Evolutionary conservation across 1,140 invertebrate species (phyloP).

Genomic region (Latrodectus geometricus): DNA sequence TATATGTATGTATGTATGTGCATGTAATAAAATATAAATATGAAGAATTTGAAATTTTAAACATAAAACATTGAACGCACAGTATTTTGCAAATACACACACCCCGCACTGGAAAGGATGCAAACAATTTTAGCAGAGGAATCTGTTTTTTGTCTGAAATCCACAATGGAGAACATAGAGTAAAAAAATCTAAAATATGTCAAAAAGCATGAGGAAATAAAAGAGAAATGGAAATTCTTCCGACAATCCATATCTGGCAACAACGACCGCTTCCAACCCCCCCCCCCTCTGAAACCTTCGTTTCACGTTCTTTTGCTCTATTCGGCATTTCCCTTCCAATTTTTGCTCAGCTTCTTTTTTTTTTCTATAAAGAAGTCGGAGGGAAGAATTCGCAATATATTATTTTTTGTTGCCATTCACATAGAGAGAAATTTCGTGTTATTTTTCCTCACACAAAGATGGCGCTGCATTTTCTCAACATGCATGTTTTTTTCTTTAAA

Average conservation of each 20-base stretch:
- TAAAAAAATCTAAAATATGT: background rate
- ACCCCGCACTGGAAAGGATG: background rate
- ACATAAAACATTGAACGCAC: too few species aligned
- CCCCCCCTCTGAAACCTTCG: background rate
- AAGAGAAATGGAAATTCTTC: conserved; percentile 25
- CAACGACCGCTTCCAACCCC: background rate
- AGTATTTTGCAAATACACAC: too few species aligned
- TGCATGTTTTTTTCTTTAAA: too few species aligned
- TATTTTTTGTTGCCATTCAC: background rate
- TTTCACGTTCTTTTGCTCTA: background rate
- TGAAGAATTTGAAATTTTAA: too few species aligned
- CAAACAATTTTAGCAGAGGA: background rate
- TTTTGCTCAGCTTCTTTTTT: conserved; percentile 9
- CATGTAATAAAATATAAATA: too few species aligned
- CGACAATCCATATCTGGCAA: conserved; percentile 5
- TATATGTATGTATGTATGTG: too few species aligned
- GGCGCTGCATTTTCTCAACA: too few species aligned
- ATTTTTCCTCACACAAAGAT: too few species aligned
- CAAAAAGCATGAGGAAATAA: background rate
- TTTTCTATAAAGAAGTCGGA: background rate
- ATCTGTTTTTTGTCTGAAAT: background rate
- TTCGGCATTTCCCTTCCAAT: background rate
- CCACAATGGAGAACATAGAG: background rate
- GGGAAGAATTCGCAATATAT: background rate
- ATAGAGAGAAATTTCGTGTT: background rate